These are phyloP conservation scores for Procambarus clarkii DNA, from an alignment of 1,140 invertebrate genomes.

Conservation along the genomic window DNA sequence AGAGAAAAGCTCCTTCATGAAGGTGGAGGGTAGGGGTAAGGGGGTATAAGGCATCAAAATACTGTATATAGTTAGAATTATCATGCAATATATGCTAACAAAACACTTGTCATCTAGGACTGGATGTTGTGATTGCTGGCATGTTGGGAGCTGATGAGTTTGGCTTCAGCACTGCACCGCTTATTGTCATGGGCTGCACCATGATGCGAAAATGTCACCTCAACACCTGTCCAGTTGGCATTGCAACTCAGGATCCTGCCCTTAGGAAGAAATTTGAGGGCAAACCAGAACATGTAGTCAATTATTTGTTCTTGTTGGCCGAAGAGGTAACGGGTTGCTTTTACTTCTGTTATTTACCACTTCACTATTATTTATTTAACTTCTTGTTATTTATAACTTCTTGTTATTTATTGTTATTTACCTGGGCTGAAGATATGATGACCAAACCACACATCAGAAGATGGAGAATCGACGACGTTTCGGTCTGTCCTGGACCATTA, in stretches of 20 bases:
- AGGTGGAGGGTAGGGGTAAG: too few species aligned
- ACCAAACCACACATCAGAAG: too few species aligned
- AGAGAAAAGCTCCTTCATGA: too few species aligned
- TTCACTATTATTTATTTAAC: neutral
- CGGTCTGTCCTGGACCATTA: too few species aligned
- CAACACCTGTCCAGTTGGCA: conserved; percentile 99
- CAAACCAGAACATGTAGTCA: conserved; percentile 97
- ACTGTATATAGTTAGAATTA: too few species aligned
- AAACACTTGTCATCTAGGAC: conserved; percentile 78
- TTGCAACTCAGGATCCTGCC: conserved; percentile 96
- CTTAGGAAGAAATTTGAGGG: conserved; percentile 97
- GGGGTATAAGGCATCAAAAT: too few species aligned
- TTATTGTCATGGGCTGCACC: conserved; percentile 97
- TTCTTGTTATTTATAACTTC: too few species aligned
- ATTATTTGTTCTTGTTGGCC: conserved; percentile 97
- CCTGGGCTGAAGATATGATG: too few species aligned
- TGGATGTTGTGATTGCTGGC: conserved; percentile 97
- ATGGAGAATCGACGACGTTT: too few species aligned
- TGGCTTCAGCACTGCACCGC: conserved; percentile 98
- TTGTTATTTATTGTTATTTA: too few species aligned
- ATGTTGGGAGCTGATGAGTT: conserved; percentile 98
- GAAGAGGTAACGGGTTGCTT: conserved; percentile 86
- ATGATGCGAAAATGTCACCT: conserved; percentile 99
- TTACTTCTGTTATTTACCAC: neutral
- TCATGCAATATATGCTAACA: too few species aligned